Base-by-base conservation (phyloP, 2,888 invertebrate genomes). In the Hirtodrosophila trivittata region DNA sequence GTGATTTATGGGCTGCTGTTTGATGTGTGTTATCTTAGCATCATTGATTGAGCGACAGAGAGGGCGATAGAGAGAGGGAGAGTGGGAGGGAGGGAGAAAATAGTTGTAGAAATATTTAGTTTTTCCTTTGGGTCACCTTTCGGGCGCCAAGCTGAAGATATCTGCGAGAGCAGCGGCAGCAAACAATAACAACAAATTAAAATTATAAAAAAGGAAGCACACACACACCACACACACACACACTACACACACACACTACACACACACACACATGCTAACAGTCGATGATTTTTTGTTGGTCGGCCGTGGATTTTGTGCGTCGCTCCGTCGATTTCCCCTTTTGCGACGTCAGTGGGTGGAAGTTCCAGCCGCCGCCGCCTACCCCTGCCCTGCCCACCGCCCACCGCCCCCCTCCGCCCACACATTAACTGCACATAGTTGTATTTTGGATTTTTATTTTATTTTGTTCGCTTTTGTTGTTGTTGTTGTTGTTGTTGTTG, bases 301-400 rank as follows among this genome's bases (percentile, higher is more conserved):
- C 38, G 60, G 52, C 54, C 54, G 35, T 7, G 9, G 63, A 72
- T 78, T 80, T 77, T 66, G 83, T 75, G 85, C 77, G 77, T 84
- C 81, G 75, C 66, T 50, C 43, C 62, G 66, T 75, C 70, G 75
- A 77, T 84, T 78, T 84, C 85, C 84, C 77, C 81, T 81, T 74
- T 84, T 67, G n/a, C 52, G 49, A 59, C 56, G 73, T 39, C 56
- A 50, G 83, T 66, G 82, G 66, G 72, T 72, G 73, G 71, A 38
- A 50, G 51, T 35, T 49, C 25, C 33, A 12, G 13, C 28, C 21
- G 6, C 35, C 25, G 0, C 25, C n/a, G 13, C 33, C 25, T 1
- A 10, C 9, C 5, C 16, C 28, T 32, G 32, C 32, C 32, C n/a
- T 10, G 1, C 9, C 37, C 2, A n/a, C 18, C 6, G 8, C 30